Conservation (phyloP, 1,140 invertebrate genomes). For the Drosophila virilis region DNA sequence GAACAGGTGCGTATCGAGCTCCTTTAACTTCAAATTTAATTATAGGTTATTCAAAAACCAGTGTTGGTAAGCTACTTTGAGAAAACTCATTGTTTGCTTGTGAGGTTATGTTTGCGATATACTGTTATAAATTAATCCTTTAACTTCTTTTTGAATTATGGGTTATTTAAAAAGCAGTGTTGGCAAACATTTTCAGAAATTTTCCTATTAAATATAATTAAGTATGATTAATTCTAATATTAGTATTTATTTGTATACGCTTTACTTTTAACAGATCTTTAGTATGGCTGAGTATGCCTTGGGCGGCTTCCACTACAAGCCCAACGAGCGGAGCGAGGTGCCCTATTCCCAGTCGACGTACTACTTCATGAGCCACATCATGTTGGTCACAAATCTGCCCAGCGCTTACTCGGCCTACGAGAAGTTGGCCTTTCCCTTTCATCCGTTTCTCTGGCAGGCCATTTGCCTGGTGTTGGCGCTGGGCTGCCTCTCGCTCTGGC, state of each 20-base stretch:
- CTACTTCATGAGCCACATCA: constrained; percentile 78
- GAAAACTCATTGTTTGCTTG: too few relatives aligned
- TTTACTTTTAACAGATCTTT: constrained; percentile 56
- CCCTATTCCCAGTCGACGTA: constrained; percentile 66
- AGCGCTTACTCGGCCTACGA: constrained; percentile 71
- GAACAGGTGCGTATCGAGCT: constrained; percentile 44
- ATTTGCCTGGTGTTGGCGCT: constrained; percentile 44
- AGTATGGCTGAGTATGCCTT: constrained; percentile 61
- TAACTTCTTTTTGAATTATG: too few relatives aligned
- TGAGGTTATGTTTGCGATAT: too few relatives aligned
- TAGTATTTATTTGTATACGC: too few relatives aligned
- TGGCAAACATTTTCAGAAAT: too few relatives aligned
- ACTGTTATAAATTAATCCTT: too few relatives aligned
- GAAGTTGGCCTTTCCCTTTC: constrained; percentile 71
- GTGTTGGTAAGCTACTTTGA: too few relatives aligned
- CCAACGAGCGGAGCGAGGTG: constrained; percentile 39
- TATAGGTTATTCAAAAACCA: too few relatives aligned
- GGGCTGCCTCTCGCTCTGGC: constrained; percentile 25
- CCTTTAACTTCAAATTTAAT: too few relatives aligned
- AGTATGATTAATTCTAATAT: too few relatives aligned
- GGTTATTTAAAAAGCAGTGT: too few relatives aligned
- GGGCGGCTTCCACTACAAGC: constrained; percentile 74
- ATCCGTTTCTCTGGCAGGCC: constrained; percentile 51
- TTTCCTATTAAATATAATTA: too few relatives aligned
- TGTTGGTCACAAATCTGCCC: constrained; percentile 69